phyloP scores from a whole-genome alignment of 2,113 vertebrate species.

The Dipodomys stephensi region DNA sequence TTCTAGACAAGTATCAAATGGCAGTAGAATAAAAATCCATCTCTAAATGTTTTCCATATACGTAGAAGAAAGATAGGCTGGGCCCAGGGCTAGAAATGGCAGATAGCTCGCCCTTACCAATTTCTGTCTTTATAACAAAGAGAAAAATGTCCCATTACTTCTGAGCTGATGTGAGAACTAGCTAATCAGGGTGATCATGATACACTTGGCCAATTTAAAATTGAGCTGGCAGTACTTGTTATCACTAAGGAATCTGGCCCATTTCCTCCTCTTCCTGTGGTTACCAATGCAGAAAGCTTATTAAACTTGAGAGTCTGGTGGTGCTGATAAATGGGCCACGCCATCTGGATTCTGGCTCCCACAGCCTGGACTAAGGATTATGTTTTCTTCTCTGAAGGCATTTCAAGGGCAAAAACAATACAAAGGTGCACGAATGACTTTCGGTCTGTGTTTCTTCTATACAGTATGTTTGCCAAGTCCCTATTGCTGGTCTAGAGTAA shows the following conservation, averaged over 20 bases:
- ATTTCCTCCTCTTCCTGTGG: slow-evolving; percentile 71
- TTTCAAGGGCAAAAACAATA: slow-evolving; percentile 58
- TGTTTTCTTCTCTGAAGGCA: slow-evolving; percentile 20
- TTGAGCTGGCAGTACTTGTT: slow-evolving; percentile 52
- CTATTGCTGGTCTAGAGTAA: slow-evolving; percentile 2
- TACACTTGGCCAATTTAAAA: slow-evolving; percentile 58
- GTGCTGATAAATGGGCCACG: slow-evolving; percentile 62
- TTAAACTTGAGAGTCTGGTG: slow-evolving; percentile 67
- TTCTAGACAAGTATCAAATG: slow-evolving; percentile 35
- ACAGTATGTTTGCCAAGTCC: slow-evolving; percentile 9
- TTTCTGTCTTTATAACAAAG: slow-evolving; percentile 61
- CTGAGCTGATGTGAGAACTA: slow-evolving; percentile 60
- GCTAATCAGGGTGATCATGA: slow-evolving; percentile 55
- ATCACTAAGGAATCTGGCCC: slow-evolving; percentile 62
- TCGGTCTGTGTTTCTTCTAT: slow-evolving; percentile 29
- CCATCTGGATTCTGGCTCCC: slow-evolving; percentile 67
- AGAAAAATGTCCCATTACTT: slow-evolving; percentile 44
- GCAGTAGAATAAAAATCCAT: slow-evolving; percentile 25
- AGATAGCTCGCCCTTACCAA: slow-evolving; percentile 37
- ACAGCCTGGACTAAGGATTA: slow-evolving; percentile 52
- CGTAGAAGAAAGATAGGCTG: slow-evolving; percentile 15
- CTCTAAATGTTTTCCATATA: slow-evolving; percentile 42
- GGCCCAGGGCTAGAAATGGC: slow-evolving; percentile 43
- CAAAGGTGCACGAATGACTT: slow-evolving; percentile 19
- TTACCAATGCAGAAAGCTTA: slow-evolving; percentile 66